Evolutionary conservation across 2,797 vertebrate genomes (phyloP), one percentile per base, ranked within the genome.

Genomic region (Acrossocheilus wenchowensis): DNA sequence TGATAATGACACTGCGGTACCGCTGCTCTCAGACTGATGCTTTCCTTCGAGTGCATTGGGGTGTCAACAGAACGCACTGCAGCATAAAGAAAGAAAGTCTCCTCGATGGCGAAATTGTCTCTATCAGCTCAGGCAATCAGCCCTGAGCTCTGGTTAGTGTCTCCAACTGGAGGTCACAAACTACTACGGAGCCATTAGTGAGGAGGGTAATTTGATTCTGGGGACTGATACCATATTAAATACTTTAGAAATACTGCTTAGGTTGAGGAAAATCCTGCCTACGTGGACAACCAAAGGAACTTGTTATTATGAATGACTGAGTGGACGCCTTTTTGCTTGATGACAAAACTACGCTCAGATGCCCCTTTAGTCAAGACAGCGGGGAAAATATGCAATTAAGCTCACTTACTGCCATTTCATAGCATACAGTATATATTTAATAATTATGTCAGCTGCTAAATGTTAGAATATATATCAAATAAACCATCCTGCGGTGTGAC

Each of bases 211-310:
- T 90, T 91, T 91, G 88, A 91, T 89, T 88, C 85, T 2, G 10
- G 21, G 78, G 85, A 78, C 86, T 87, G 88, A 90, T 89, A 90
- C 87, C 90, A 86, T 88, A 90, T 90, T 88, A 88, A 89, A 90
- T 83, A 88, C 84, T 88, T 89, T 57, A 82, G 78, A 79, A 88
- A 90, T 88, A 87, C 84, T 87, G 88, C 89, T 90, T 89, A 84
- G 88, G 80, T 86, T 69, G 69, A 23, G 45, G 64, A 89, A 88
- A 89, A 86, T 81, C 85, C 66, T 88, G 87, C 87, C 86, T 88
- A 69, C 85, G 54, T 74, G 34, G 39, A 89, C 88, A 90, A 88
- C 84, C 86, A 88, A 81, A 83, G 21, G n/a, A 68, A 75, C 74
- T 83, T 74, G 57, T 81, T 69, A 50, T 72, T 87, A 89, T 62